Evolutionary conservation across 2,888 invertebrate species (phyloP), one percentile per base, ranked within the genome.

Genomic region (Ophion ellenae): DNA sequence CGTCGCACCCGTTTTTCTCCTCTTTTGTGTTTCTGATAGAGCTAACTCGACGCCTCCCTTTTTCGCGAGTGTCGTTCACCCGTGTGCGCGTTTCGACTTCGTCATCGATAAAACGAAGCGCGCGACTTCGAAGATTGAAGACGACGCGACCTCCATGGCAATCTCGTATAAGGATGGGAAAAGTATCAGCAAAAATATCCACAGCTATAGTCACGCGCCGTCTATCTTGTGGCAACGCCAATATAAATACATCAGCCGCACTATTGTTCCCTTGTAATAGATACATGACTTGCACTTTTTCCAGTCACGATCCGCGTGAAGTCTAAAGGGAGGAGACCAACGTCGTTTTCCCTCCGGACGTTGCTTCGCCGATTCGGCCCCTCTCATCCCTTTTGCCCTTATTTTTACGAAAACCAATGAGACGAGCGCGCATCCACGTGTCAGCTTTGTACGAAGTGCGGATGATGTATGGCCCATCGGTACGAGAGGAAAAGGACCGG

Each of bases 401-500:
- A 24, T 36, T 17, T 11, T 74, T 40, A 2, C 40, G 64, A 53
- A 75, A 66, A 80, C 32, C 67, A 75, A 63, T 63, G 28, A 36
- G 59, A 17, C 71, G 53, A 71, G 28, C 14, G 32, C 28, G 40
- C 61, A 79, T 45, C 40, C 63, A 61, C 81, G 69, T 69, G 66
- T 66, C 73, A 74, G 81, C 47, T 63, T 84, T 63, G 47, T 73
- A 53, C 45, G 47, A 76, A 67, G 81, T 73, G 47, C 17, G 61
- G 69, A 78, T 84, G 84, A 84, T 81, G 67, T 61, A 84, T 81
- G 77, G 59, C 53, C 53, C 63, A 28, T 40, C 63, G 14, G 17
- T 77, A 40, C 9, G 24, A 32, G 24, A 59, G 45, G 7, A 24
- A 63, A 28, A 20, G 6, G 40, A 14, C 59, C 71, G 80, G 53